Percentiles rank a stretch among this genome's conserved stretches.
Conservation (phyloP, 2,888 invertebrate species). For the Synanthedon andrenaeformis region DNA sequence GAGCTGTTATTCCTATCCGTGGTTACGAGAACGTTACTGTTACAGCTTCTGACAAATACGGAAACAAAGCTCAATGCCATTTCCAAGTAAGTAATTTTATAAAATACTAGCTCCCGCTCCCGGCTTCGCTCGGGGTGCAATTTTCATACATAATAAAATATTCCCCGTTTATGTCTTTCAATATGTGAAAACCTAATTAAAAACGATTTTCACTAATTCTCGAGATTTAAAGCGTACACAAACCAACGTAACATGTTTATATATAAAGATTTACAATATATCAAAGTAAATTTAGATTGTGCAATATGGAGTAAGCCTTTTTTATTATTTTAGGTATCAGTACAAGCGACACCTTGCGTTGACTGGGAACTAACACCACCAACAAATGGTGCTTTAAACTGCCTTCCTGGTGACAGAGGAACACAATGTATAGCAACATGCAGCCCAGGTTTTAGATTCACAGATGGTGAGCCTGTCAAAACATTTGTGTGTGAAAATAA, state of each 20-base stretch:
- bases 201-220: too few relatives aligned
- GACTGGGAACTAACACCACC: conserved; percentile 94
- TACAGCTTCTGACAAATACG: conserved; percentile 86
- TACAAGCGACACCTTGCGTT: conserved; percentile 93
- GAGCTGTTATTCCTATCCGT: conserved; percentile 86
- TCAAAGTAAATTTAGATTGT: neutral
- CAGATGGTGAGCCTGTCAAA: conserved; percentile 89
- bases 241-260: too few relatives aligned
- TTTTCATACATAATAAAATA: too few relatives aligned
- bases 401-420: conserved; percentile 84
- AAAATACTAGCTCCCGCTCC: too few relatives aligned
- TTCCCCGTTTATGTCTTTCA: neutral
- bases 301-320: neutral
- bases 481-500: conserved; percentile 87
- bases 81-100: conserved; percentile 77
- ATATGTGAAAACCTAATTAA: too few relatives aligned
- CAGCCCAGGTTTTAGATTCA: conserved; percentile 88
- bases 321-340: conserved; percentile 73
- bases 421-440: conserved; percentile 92
- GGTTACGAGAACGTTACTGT: conserved; percentile 94
- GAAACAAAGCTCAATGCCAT: conserved; percentile 89
- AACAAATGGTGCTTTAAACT: conserved; percentile 88
- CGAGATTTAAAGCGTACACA: too few relatives aligned
- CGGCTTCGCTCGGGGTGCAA: neutral
- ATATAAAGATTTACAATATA: too few relatives aligned